Conservation (phyloP, 2,113 vertebrate genomes). For the Chionodraco myersi region DNA sequence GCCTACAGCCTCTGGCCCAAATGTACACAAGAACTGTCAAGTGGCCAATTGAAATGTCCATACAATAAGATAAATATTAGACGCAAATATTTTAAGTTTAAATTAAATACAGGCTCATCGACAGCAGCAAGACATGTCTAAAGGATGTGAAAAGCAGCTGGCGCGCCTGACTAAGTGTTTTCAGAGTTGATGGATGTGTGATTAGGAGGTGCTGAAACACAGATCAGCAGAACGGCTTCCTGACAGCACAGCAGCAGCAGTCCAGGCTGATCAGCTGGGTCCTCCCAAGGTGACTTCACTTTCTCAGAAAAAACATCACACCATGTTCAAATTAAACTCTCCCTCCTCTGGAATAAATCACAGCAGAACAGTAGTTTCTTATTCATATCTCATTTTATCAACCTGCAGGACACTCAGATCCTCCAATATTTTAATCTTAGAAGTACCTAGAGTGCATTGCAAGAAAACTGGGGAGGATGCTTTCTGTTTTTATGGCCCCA, state of each 20-base stretch:
- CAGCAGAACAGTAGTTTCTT: neutral
- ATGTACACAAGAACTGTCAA: neutral
- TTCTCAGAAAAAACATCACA: slow-evolving; percentile 7
- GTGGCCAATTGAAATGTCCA: neutral
- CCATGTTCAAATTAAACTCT: neutral
- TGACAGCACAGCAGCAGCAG: slow-evolving; percentile 51
- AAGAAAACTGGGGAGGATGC: too few species aligned
- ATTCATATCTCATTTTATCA: too few species aligned
- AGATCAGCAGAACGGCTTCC: slow-evolving; percentile 45
- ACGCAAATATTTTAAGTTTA: neutral
- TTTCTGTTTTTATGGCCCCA: too few species aligned
- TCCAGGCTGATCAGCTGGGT: slow-evolving; percentile 36
- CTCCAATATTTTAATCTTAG: too few species aligned
- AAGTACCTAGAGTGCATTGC: too few species aligned
- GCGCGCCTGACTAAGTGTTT: slow-evolving; percentile 10
- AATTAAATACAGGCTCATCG: neutral
- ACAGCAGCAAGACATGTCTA: neutral
- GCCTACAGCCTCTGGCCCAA: neutral
- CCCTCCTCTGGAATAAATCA: neutral
- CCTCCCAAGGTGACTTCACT: slow-evolving; percentile 32
- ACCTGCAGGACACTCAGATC: too few species aligned
- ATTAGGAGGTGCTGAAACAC: slow-evolving; percentile 32
- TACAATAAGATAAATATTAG: neutral
- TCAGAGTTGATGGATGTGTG: slow-evolving; percentile 13
- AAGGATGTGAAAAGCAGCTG: neutral